These are phyloP conservation scores for Rhagonycha fulva DNA, from an alignment of 2,888 invertebrate species.

Conservation along the genomic window DNA sequence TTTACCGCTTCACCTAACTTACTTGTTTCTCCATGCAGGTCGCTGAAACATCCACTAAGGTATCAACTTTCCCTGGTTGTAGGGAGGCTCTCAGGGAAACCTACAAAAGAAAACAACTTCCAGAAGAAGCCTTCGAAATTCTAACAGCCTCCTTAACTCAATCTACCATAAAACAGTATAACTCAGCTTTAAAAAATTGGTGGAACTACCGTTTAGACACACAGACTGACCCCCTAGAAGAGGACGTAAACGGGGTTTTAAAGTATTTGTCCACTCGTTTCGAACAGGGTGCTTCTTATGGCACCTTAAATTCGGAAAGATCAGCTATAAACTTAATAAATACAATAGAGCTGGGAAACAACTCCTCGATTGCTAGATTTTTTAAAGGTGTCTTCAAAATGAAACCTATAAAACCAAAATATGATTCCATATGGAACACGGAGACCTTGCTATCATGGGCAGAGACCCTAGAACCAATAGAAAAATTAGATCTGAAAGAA, in stretches of 20 bases:
- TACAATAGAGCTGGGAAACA: no score
- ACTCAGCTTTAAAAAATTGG: neutral
- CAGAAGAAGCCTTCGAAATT: neutral
- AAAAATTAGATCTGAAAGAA: conserved; percentile 22
- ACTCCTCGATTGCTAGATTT: no score
- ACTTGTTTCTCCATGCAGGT: conserved; percentile 3
- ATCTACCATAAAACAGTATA: neutral
- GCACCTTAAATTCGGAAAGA: neutral
- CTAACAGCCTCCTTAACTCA: neutral
- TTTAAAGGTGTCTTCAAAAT: neutral
- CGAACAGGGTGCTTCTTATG: neutral
- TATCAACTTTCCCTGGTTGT: conserved; percentile 30
- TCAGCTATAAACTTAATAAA: no score
- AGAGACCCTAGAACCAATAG: conserved; percentile 31
- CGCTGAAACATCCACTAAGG: conserved; percentile 9
- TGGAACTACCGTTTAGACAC: neutral
- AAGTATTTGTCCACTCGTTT: no score
- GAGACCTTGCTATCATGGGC: conserved; percentile 13
- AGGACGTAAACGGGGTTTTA: neutral
- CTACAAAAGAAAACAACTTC: neutral
- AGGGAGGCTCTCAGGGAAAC: conserved; percentile 3
- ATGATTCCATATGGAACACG: neutral
- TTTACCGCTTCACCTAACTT: neutral
- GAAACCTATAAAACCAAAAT: neutral
- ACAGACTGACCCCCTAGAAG: neutral